phyloP scores from a whole-genome alignment of 2,113 vertebrate species.

The Campylorhamphus procurvoides region DNA sequence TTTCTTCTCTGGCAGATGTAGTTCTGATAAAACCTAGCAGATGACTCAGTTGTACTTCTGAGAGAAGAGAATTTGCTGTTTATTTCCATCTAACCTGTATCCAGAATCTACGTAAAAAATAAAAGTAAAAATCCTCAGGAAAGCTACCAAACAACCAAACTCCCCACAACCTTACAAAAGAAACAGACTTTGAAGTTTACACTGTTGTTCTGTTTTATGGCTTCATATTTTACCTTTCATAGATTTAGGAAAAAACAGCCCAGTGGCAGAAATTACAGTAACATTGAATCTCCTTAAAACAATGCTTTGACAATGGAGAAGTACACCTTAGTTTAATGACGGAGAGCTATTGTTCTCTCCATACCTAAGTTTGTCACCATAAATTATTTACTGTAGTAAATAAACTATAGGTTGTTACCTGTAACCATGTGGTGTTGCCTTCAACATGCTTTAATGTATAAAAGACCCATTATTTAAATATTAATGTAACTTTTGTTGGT shows the following conservation, averaged over 20 bases:
- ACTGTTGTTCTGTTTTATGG: background rate
- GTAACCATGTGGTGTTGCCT: background rate
- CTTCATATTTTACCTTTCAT: background rate
- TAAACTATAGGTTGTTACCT: background rate
- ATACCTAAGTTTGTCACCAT: background rate
- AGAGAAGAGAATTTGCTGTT: background rate
- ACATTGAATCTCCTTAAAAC: background rate
- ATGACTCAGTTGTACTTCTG: conserved; percentile 25
- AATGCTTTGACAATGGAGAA: background rate
- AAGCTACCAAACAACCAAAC: background rate
- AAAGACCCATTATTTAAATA: background rate
- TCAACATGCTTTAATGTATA: background rate
- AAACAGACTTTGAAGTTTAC: background rate
- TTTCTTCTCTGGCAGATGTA: background rate
- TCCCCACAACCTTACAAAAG: background rate
- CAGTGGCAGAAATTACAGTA: background rate
- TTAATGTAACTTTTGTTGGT: background rate
- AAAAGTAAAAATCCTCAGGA: background rate
- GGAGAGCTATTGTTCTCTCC: background rate
- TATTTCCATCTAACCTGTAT: conserved; percentile 1
- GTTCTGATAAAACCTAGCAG: conserved; percentile 31
- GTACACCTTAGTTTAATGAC: background rate
- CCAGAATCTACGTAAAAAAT: background rate
- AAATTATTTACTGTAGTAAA: background rate
- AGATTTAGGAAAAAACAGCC: background rate